A percentile compares a stretch with the other conserved stretches of the same genome.
Evolutionary conservation across 1,140 invertebrate species (phyloP).

Genomic region (Drosophila kepulauana): DNA sequence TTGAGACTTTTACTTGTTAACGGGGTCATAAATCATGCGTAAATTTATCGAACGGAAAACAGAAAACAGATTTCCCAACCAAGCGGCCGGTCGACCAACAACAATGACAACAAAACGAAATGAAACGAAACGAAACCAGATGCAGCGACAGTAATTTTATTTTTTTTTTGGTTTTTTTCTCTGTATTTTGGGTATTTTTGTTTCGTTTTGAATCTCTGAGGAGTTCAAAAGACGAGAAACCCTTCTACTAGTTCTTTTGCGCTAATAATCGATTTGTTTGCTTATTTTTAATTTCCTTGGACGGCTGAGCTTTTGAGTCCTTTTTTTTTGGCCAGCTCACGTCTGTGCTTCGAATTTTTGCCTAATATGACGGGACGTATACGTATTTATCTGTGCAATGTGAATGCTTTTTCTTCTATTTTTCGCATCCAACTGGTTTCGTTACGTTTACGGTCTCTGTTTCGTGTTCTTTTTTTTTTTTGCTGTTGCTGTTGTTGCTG

Average conservation of each 20-base stretch:
- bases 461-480: constrained; percentile 37
- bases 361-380: constrained; percentile 52
- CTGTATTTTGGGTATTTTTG: background rate
- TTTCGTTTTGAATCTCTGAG: constrained; percentile 8
- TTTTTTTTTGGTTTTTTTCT: background rate
- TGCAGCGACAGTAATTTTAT: constrained; percentile 48
- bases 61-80: constrained; percentile 78
- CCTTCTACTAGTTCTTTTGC: constrained; percentile 25
- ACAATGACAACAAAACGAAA: constrained; percentile 53
- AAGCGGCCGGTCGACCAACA: constrained; percentile 31
- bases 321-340: background rate
- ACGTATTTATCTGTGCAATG: constrained; percentile 38
- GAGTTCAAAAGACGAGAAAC: constrained; percentile 16
- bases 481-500: background rate
- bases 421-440: background rate
- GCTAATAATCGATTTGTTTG: constrained; percentile 82
- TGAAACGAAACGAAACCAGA: constrained; percentile 29
- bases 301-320: constrained; percentile 23
- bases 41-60: constrained; percentile 82
- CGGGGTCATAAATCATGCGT: constrained; percentile 83
- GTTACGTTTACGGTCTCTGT: constrained; percentile 26
- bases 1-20: constrained; percentile 82
- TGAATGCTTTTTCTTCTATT: constrained; percentile 41
- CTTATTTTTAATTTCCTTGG: constrained; percentile 77
- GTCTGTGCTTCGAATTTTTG: constrained; percentile 10